Percentiles rank a stretch among this genome's conserved stretches.
Conservation (phyloP, 2,797 vertebrate species). For the Rhabdomys pumilio region DNA sequence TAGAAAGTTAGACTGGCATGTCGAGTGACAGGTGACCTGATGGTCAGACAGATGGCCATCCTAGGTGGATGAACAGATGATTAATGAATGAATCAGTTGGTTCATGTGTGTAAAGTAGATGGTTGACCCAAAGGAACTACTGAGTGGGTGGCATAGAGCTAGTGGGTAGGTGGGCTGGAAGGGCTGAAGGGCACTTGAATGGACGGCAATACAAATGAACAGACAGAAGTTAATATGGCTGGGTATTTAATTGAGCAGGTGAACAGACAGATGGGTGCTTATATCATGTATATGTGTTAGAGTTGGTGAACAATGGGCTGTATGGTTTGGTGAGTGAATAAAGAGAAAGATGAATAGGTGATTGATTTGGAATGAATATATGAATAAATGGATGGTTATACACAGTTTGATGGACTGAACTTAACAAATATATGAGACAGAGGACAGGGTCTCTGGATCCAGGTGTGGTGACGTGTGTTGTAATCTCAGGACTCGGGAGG, state of each 20-base stretch:
- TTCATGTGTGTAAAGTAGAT: conserved; percentile 14
- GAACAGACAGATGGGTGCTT: not conserved
- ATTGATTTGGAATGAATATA: not conserved
- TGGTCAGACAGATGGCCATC: not conserved
- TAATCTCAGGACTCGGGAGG: not conserved
- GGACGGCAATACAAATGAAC: not conserved
- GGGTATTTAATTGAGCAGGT: not conserved
- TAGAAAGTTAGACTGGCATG: not conserved
- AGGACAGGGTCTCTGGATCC: conserved; percentile 20
- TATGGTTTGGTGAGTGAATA: not conserved
- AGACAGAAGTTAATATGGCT: not conserved
- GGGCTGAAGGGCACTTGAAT: not conserved
- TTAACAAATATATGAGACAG: not conserved
- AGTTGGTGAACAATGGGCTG: not conserved
- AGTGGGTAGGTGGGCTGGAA: not conserved
- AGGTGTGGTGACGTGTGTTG: not conserved
- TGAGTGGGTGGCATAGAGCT: not conserved
- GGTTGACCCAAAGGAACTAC: conserved; percentile 18
- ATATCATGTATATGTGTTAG: not conserved
- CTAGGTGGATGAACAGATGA: not conserved
- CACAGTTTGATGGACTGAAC: not conserved
- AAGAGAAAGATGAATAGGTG: conserved; percentile 22
- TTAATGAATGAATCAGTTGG: not conserved
- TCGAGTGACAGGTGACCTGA: not conserved
- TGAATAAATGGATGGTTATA: not conserved